These are phyloP conservation scores for Caenorhabditis sp. DNA, from an alignment of 2,888 invertebrate genomes.

Conservation along the genomic window DNA sequence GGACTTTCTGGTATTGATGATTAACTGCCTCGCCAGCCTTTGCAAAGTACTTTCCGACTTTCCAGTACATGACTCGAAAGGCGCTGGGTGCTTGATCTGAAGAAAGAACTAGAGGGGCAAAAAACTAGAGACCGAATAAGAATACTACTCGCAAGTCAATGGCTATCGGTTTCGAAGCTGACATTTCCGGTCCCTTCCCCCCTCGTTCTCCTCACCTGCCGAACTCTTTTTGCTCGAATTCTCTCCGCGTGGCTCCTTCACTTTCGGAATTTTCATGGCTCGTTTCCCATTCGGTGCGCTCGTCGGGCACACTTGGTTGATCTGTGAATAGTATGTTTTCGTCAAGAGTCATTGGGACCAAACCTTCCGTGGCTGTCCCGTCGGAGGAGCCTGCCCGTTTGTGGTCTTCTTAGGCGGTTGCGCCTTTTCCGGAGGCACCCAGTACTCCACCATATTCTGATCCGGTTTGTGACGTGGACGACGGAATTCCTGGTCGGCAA, in stretches of 20 bases:
- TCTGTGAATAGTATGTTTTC: too few relatives aligned
- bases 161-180: slow-evolving; percentile 15
- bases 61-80: slow-evolving; percentile 40
- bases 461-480: slow-evolving; percentile 48
- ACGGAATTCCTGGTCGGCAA: slow-evolving; percentile 51
- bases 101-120: too few relatives aligned
- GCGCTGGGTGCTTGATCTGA: slow-evolving; percentile 44
- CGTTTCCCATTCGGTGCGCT: slow-evolving; percentile 35
- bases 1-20: slow-evolving; percentile 43
- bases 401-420: slow-evolving; percentile 5
- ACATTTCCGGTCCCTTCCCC: slow-evolving; percentile 19
- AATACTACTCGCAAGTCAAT: too few relatives aligned
- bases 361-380: slow-evolving; percentile 33
- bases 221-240: slow-evolving; percentile 55
- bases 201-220: slow-evolving; percentile 26
- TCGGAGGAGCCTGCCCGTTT: neutral
- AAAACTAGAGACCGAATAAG: too few relatives aligned
- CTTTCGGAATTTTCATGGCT: slow-evolving; percentile 60
- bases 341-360: neutral
- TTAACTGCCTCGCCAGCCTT: slow-evolving; percentile 30
- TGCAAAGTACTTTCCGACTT: slow-evolving; percentile 32
- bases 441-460: slow-evolving; percentile 61
- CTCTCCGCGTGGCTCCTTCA: slow-evolving; percentile 54
- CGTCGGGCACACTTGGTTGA: slow-evolving; percentile 41
- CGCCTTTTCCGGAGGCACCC: slow-evolving; percentile 61